Conservation (phyloP, 2,797 vertebrate species). For the Acipenser ruthenus region DNA sequence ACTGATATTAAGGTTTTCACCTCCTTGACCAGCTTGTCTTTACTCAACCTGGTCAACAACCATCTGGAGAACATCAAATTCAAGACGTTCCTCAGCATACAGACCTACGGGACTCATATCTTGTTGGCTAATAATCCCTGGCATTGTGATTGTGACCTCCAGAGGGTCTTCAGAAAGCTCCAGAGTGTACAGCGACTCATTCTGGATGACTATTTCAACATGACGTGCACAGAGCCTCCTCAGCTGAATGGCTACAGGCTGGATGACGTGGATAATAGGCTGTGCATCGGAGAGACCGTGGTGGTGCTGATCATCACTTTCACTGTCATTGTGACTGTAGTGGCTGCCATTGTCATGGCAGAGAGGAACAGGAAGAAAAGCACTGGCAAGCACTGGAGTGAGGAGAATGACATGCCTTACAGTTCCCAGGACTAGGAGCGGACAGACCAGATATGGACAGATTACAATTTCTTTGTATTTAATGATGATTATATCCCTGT, state of each 20-base stretch:
- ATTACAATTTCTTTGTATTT: neutral
- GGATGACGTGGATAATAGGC: conserved; percentile 51
- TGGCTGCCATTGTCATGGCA: conserved; percentile 66
- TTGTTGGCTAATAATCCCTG: conserved; percentile 63
- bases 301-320: conserved; percentile 70
- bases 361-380: conserved; percentile 67
- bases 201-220: conserved; percentile 62
- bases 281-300: conserved; percentile 70
- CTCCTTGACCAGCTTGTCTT: conserved; percentile 54
- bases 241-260: conserved; percentile 43
- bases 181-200: conserved; percentile 56
- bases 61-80: conserved; percentile 48
- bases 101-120: conserved; percentile 63
- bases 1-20: conserved; percentile 47
- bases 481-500: too few species aligned
- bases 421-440: conserved; percentile 45
- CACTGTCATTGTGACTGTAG: conserved; percentile 63
- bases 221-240: conserved; percentile 50
- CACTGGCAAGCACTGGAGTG: conserved; percentile 58
- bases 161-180: conserved; percentile 67
- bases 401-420: conserved; percentile 51
- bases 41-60: conserved; percentile 60
- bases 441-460: neutral
- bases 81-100: conserved; percentile 63
- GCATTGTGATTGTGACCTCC: conserved; percentile 72